A percentile compares a stretch with the other conserved stretches of the same genome.
Conservation (phyloP, 2,888 invertebrate genomes). For the Lasioglossum figueresi region DNA sequence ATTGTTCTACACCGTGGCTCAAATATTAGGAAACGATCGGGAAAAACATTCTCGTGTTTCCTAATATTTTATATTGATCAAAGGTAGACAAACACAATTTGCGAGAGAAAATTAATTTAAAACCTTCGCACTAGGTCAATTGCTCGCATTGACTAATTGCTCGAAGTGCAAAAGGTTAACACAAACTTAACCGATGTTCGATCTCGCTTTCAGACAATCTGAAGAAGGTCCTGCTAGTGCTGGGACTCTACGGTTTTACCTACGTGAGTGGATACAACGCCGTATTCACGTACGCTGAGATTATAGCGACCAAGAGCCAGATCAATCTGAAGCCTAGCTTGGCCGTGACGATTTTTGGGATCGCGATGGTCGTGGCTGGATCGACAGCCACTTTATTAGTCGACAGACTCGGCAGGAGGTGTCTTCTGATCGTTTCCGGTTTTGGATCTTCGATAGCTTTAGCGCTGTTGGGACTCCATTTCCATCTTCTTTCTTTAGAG, state of each 20-base stretch:
- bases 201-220: conserved; percentile 77
- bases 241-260: conserved; percentile 85
- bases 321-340: conserved; percentile 79
- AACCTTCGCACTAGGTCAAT: not conserved
- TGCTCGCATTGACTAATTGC: not conserved
- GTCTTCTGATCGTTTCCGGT: conserved; percentile 84
- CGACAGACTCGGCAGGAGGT: conserved; percentile 85
- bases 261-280: conserved; percentile 84
- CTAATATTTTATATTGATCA: not conserved
- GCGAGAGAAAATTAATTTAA: not conserved
- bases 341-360: conserved; percentile 84
- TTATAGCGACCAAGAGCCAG: conserved; percentile 81
- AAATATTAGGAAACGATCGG: conserved; percentile 1
- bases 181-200: not conserved
- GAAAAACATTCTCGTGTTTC: not conserved
- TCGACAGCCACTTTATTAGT: conserved; percentile 82
- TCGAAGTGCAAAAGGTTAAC: not conserved
- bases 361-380: conserved; percentile 85
- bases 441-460: conserved; percentile 78
- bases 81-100: not conserved
- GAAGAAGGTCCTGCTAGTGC: conserved; percentile 82
- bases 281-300: conserved; percentile 83
- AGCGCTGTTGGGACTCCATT: conserved; percentile 75
- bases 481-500: conserved; percentile 70
- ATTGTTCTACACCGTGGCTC: not conserved